Evolutionary conservation across 2,113 vertebrate genomes (phyloP), one percentile per base, ranked within the genome.

Genomic region (Chloebia gouldiae): DNA sequence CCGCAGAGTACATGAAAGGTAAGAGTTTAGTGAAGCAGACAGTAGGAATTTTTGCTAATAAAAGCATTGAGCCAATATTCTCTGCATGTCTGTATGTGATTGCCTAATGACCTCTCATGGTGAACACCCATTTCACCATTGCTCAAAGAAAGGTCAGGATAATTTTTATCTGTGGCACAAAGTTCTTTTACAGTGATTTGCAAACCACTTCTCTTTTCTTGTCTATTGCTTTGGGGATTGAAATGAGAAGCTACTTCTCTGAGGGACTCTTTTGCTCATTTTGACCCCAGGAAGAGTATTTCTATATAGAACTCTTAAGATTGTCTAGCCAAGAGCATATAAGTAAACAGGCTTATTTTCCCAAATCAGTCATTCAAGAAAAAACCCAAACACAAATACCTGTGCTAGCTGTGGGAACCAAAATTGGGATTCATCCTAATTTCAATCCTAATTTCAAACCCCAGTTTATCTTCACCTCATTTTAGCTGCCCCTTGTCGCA

Each of bases 21-120:
- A 61, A 44, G 56, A n/a, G 45, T 76, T 88, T 82, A 88, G 76
- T 92, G 90, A 92, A 90, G 90, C 66, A 59, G 66, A 39, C 78
- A 82, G 63, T 24, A 65, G 42, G 68, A 69, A 42, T 39, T 94
- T 90, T 88, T 88, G 63, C 79, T 92, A 90, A 94, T 92, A 72
- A 86, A 95, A 90, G 53, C 71, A 73, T 6, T 65, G 54, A 92
- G 65, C 45, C 50, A 80, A 50, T 88, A 87, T 81, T 60, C 53
- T 65, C 92, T 76, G 37, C 61, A 11, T 92, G 66, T 72, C 66
- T 80, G 42, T 30, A 47, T 90, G 47, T 80, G 63, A 57, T 45
- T 82, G 45, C 50, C 68, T 92, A 86, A 77, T 88, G 71, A 75
- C 16, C 0, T 50, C 88, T 61, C 40, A 83, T 18, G 50, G 78